phyloP scores from a whole-genome alignment of 2,797 vertebrate genomes.

The Sebastes diploproa region DNA sequence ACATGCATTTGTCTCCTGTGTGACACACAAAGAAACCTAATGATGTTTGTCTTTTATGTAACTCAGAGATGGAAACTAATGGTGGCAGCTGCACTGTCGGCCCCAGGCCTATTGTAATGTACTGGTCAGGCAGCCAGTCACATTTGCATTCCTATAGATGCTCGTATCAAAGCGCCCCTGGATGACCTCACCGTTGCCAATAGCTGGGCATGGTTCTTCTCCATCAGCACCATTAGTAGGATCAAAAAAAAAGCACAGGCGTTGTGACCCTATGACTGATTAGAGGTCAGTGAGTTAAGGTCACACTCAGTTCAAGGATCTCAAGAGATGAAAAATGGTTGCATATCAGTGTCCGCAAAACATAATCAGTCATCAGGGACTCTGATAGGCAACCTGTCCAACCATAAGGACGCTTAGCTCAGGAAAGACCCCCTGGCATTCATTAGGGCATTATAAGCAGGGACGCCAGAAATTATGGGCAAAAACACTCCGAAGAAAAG shows the following conservation, averaged over 20 bases:
- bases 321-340: conserved; percentile 70
- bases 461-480: not conserved
- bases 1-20: conserved; percentile 68
- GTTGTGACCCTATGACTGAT: conserved; percentile 67
- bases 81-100: conserved; percentile 74
- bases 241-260: conserved; percentile 58
- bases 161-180: conserved; percentile 59
- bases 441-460: conserved; percentile 14
- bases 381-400: conserved; percentile 28
- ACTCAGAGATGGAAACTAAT: conserved; percentile 65
- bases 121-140: conserved; percentile 65
- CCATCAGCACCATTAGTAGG: conserved; percentile 64
- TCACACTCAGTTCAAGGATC: conserved; percentile 72
- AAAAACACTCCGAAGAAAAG: conserved; percentile 26
- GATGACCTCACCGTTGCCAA: conserved; percentile 65
- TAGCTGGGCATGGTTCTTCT: conserved; percentile 53
- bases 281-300: conserved; percentile 65
- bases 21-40: conserved; percentile 63
- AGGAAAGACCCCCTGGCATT: conserved; percentile 22
- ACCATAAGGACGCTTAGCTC: conserved; percentile 23
- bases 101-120: conserved; percentile 68
- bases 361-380: conserved; percentile 20
- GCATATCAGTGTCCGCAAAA: conserved; percentile 35
- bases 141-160: conserved; percentile 81
- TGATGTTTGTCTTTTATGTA: conserved; percentile 72